Evolutionary conservation across 2,888 invertebrate genomes (phyloP).

Genomic region (Leptopilina syphax): DNA sequence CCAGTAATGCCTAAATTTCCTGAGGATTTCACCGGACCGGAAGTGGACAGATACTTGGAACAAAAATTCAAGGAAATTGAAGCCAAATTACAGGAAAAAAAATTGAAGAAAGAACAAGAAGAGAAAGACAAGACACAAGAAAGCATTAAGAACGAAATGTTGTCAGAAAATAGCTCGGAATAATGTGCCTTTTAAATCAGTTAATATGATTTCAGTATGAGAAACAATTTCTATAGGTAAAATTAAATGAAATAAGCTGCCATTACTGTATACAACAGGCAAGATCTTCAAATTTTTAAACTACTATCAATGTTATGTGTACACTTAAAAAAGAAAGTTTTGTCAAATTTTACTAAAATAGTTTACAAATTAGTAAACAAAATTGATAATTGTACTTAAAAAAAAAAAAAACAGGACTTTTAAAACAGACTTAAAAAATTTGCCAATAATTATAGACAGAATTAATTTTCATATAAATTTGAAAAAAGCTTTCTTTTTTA

Average conservation of each 20-base stretch:
- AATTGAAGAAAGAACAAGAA: constrained; percentile 74
- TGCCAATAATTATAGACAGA: too few relatives aligned
- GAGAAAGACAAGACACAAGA: constrained; percentile 66
- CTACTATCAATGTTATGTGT: not conserved
- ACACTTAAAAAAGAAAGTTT: too few relatives aligned
- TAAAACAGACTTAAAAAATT: too few relatives aligned
- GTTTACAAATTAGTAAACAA: too few relatives aligned
- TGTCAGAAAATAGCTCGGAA: constrained; percentile 50
- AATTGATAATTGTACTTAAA: too few relatives aligned
- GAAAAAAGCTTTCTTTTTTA: not conserved
- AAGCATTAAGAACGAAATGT: constrained; percentile 61
- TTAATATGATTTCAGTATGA: not conserved
- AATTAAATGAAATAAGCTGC: constrained; percentile 26
- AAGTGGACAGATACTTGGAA: constrained; percentile 91
- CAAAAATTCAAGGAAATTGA: constrained; percentile 93
- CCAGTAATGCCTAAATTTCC: constrained; percentile 93
- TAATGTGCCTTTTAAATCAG: constrained; percentile 39
- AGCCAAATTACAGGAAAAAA: constrained; percentile 85
- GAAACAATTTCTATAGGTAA: not conserved
- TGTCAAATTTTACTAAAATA: too few relatives aligned
- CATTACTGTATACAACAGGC: constrained; percentile 35
- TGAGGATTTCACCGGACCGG: constrained; percentile 92
- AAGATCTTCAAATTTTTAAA: constrained; percentile 17
- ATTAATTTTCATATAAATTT: too few relatives aligned
- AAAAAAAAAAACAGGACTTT: too few relatives aligned